phyloP scores from a whole-genome alignment of 1,140 invertebrate genomes.

The Dendrolimus kikuchii region DNA sequence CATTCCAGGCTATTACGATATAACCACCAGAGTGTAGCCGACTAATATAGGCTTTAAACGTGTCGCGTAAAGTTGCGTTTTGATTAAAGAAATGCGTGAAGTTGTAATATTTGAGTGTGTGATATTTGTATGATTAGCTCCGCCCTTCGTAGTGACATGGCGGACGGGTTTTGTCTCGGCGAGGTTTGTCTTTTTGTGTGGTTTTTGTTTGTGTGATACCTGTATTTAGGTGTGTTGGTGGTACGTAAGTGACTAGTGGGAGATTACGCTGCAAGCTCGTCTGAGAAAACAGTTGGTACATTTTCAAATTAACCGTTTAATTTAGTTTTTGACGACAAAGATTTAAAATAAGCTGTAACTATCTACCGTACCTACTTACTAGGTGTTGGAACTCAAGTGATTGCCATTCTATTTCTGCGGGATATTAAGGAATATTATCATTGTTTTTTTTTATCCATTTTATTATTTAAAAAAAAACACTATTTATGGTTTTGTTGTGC shows the following conservation, averaged over 20 bases:
- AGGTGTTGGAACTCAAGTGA: too few species aligned
- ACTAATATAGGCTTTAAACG: conserved; percentile 35
- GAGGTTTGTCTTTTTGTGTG: conserved; percentile 47
- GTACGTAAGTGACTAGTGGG: background rate
- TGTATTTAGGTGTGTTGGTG: conserved; percentile 1
- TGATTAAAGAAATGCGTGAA: conserved; percentile 12
- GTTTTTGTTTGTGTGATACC: conserved; percentile 24
- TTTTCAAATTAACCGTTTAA: too few species aligned
- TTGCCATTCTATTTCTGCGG: too few species aligned
- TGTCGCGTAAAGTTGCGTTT: conserved; percentile 33
- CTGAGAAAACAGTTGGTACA: too few species aligned
- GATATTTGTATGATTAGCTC: conserved; percentile 44
- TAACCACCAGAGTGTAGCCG: conserved; percentile 27
- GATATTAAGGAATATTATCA: too few species aligned
- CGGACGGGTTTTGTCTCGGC: conserved; percentile 45
- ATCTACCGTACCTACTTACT: too few species aligned
- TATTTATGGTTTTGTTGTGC: too few species aligned
- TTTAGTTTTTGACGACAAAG: too few species aligned
- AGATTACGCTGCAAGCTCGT: too few species aligned
- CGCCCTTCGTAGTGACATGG: conserved; percentile 58
- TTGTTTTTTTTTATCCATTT: too few species aligned
- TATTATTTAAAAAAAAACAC: too few species aligned
- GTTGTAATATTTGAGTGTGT: conserved; percentile 23
- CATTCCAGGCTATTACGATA: conserved; percentile 21
- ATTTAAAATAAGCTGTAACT: too few species aligned